phyloP scores from a whole-genome alignment of 2,888 invertebrate species.

The Apamea anceps region DNA sequence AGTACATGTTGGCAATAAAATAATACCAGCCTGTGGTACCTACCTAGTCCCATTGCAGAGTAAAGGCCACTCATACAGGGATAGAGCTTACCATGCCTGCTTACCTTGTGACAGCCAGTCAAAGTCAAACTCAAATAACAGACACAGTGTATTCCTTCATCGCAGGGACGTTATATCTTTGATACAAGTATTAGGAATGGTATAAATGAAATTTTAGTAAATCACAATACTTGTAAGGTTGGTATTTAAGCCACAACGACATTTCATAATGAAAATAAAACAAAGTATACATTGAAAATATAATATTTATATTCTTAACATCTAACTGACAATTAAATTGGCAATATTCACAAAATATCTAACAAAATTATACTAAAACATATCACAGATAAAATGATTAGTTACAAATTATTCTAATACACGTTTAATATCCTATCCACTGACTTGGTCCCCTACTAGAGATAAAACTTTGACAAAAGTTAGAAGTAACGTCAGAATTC shows the following conservation, averaged over 20 bases:
- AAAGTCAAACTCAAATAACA: no score
- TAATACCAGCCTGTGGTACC: no score
- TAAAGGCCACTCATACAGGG: no score
- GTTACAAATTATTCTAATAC: slow-evolving; percentile 43
- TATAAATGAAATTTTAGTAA: no score
- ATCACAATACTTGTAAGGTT: no score
- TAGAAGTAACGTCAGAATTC: background rate
- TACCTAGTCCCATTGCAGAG: no score
- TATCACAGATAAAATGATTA: slow-evolving; percentile 68
- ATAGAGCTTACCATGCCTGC: no score
- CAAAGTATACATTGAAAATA: slow-evolving; percentile 52
- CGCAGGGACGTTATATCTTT: no score
- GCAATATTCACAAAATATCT: slow-evolving; percentile 58
- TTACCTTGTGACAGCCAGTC: no score
- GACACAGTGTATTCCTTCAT: no score
- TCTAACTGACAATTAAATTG: slow-evolving; percentile 56
- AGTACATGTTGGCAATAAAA: no score
- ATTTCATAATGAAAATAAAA: slow-evolving; percentile 31
- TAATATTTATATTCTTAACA: slow-evolving; percentile 47
- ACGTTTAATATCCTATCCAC: slow-evolving; percentile 2
- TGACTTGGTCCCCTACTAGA: background rate
- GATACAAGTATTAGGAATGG: no score
- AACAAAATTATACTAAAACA: slow-evolving; percentile 63
- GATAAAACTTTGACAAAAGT: background rate
- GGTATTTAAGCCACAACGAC: background rate